Evolutionary conservation across 2,888 invertebrate genomes (phyloP), one percentile per base, ranked within the genome.

Genomic region (Amphipyra berbera): DNA sequence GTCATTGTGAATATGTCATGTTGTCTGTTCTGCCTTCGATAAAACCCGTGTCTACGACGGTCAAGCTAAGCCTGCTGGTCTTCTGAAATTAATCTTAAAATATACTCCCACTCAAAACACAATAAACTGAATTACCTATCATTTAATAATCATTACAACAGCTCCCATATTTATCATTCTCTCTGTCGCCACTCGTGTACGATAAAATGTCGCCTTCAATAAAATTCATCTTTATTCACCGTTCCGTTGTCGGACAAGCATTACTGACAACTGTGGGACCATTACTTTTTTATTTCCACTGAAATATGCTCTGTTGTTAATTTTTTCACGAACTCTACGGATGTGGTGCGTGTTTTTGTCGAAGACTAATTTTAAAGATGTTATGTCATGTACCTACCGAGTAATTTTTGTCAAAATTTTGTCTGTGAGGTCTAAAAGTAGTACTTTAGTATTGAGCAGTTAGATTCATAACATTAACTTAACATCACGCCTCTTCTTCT

Each of bases 131-230:
- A 37, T 37, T 9, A 33, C 6, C 2, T 2, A 37, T 1, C 30
- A 30, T 30, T 37, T 37, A 37, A 37, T 37, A 12, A 37, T 12
- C 37, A 37, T 12, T 12, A 9, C 6, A 37, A 37, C 37, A 10
- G 8, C 9, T 37, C 12, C 9, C 37, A 2, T 37, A 0, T 37
- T 10, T 10, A 37, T 27, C 30, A 30, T 30, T 30, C 30, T 6
- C 30, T 2, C 27, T 21, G 10, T 45, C n/a, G n/a, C n/a, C n/a
- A n/a, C 33, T 58, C 59, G 52, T 50, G 57, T 73, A 49, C 62
- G 69, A 67, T 69, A 74, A 76, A 78, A 74, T 64, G 62, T 70
- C 48, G 48, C 49, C 50, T 37, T 47, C 66, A 74, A 71, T 77
- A 73, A 74, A 78, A 71, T 9, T 47, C 21, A 7, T 12, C 53